These are phyloP conservation scores for Rhadinocentrus ornatus DNA, from an alignment of 2,797 vertebrate species.

Conservation along the genomic window DNA sequence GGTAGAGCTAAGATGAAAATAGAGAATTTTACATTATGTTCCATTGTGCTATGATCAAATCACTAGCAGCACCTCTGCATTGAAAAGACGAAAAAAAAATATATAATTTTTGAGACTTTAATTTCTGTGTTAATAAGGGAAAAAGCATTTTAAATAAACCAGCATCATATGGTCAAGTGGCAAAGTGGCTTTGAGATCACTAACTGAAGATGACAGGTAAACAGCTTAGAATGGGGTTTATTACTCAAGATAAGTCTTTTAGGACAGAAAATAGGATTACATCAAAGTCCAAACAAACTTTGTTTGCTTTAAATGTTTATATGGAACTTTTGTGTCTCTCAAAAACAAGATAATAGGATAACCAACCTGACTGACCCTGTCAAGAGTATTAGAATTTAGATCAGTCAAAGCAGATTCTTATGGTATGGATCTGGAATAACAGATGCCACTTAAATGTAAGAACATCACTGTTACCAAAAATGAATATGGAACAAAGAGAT, in stretches of 20 bases:
- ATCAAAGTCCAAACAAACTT: neutral
- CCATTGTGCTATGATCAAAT: slow-evolving; percentile 2
- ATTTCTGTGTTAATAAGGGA: slow-evolving; percentile 15
- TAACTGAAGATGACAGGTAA: slow-evolving; percentile 18
- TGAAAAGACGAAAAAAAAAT: neutral
- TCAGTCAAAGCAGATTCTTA: slow-evolving; percentile 10
- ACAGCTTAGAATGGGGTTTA: neutral
- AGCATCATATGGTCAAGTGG: slow-evolving; percentile 27
- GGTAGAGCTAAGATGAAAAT: slow-evolving; percentile 40
- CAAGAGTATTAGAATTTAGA: neutral
- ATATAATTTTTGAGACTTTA: slow-evolving; percentile 6
- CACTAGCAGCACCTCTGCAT: slow-evolving; percentile 4
- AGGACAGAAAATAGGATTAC: neutral
- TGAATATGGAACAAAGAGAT: neutral
- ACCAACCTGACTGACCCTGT: no score
- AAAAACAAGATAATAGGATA: neutral
- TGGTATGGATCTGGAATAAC: neutral
- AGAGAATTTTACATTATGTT: slow-evolving; percentile 1
- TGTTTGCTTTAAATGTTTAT: neutral
- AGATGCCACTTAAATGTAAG: neutral
- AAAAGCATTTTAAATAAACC: slow-evolving; percentile 17
- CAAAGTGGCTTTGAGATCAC: slow-evolving; percentile 50
- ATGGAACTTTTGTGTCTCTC: neutral
- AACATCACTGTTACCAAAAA: slow-evolving; percentile 2
- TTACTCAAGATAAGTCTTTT: neutral